Evolutionary conservation across 1,140 invertebrate species (phyloP), one percentile per base, ranked within the genome.

Genomic region (Dinoponera quadriceps): DNA sequence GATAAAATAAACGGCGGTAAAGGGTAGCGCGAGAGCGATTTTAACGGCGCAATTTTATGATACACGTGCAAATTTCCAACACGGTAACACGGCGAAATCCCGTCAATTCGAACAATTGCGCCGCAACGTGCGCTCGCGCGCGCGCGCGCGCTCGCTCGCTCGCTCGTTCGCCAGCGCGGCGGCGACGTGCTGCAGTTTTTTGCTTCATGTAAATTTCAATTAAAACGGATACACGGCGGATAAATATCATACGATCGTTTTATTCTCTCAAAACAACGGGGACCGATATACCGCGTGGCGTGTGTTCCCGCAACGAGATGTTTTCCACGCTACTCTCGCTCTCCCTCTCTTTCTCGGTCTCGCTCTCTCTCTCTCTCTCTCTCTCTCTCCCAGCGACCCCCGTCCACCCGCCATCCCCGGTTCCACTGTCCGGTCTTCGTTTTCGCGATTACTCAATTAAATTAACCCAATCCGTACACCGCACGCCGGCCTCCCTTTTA

Each of bases 371-470:
- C 11, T n/a, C 25, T 11, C 55, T 11, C 4, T 20, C 25, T 57
- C 55, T 57, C 55, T 57, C 16, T 57, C 55, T 57, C 16, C 1
- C 16, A n/a, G n/a, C n/a, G n/a, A n/a, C n/a, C 55, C 13, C 25
- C 16, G 29, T 55, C 16, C 54, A 3, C 9, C 54, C 9, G 20
- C 9, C 20, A n/a, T n/a, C n/a, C n/a, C n/a, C n/a, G n/a, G n/a
- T n/a, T n/a, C n/a, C n/a, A n/a, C 55, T 25, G 55, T 25, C n/a
- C 55, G 55, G 55, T 5, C 55, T 44, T 9, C 38, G 38, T 44
- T 44, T 77, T 86, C 59, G 33, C 62, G 85, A 44, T 68, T 85
- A 72, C 38, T 86, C 84, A 75, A 86, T 86, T 86, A 82, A 86
- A 86, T 86, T 86, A 82, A 86, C 73, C 78, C 75, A 81, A 86